Percentiles rank a stretch among this genome's conserved stretches.
These are phyloP conservation scores for Amblyopsis hoosieri DNA, from an alignment of 2,797 vertebrate species.

Conservation along the genomic window DNA sequence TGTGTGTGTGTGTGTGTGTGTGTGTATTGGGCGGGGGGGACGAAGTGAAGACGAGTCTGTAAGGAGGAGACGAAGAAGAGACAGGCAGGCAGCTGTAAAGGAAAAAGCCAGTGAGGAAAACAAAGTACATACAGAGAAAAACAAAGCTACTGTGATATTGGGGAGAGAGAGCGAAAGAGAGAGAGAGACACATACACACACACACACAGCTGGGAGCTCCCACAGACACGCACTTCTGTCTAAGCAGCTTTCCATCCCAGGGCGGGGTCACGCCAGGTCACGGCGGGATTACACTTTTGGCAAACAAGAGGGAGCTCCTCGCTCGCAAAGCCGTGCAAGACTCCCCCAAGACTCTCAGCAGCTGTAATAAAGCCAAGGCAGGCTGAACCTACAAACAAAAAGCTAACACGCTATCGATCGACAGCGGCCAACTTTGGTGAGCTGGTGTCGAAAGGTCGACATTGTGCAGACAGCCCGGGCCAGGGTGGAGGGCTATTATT, in stretches of 20 bases:
- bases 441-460: conserved; percentile 76
- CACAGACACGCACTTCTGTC: conserved; percentile 77
- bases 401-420: conserved; percentile 84
- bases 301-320: conserved; percentile 83
- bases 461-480: conserved; percentile 72
- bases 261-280: conserved; percentile 79
- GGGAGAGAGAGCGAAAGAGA: background rate
- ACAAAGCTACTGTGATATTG: conserved; percentile 15
- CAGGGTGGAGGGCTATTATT: conserved; percentile 72
- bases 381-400: conserved; percentile 85
- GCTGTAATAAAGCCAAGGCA: conserved; percentile 83
- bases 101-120: conserved; percentile 1
- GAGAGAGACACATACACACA: conserved; percentile 10
- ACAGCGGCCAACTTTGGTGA: conserved; percentile 74
- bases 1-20: conserved; percentile 9
- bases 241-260: conserved; percentile 84
- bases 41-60: background rate
- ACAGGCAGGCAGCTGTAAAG: background rate
- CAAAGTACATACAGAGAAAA: conserved; percentile 13
- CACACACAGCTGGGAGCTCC: conserved; percentile 66
- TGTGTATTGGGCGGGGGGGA: background rate
- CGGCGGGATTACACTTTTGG: conserved; percentile 84
- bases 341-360: conserved; percentile 79
- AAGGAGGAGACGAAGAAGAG: background rate
- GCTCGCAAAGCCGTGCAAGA: conserved; percentile 70